Evolutionary conservation across 1,140 invertebrate species (phyloP).

Genomic region (Temnothorax longispinosus): DNA sequence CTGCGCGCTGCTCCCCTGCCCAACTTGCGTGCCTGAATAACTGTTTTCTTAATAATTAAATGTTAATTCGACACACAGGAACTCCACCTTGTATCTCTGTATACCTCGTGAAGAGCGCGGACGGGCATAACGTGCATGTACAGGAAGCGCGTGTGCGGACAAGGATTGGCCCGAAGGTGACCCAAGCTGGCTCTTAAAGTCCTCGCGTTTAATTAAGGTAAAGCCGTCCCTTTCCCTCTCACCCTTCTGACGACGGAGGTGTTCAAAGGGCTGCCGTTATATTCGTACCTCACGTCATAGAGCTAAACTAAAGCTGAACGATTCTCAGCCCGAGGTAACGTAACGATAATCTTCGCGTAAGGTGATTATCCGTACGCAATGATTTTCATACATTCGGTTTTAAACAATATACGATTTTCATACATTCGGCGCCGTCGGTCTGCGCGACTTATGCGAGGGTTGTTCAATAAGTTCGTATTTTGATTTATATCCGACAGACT

Average conservation of each 20-base stretch:
- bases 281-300: neutral
- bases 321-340: neutral
- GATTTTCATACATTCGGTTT: neutral
- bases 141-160: conserved; percentile 45
- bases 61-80: conserved; percentile 70
- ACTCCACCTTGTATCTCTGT: conserved; percentile 73
- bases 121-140: conserved; percentile 47
- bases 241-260: neutral
- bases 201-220: conserved; percentile 29
- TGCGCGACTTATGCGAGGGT: neutral
- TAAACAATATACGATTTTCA: neutral
- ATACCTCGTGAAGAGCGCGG: conserved; percentile 67
- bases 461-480: too few relatives aligned
- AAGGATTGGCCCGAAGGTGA: conserved; percentile 43
- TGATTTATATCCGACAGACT: too few relatives aligned
- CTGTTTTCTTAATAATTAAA: conserved; percentile 77
- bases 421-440: neutral
- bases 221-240: neutral
- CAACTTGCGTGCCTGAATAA: conserved; percentile 84
- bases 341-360: neutral
- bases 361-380: neutral
- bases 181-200: conserved; percentile 58
- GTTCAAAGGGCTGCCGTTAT: neutral
- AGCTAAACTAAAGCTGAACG: neutral
- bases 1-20: conserved; percentile 83